A percentile compares a stretch with the other conserved stretches of the same genome.
phyloP scores from a whole-genome alignment of 2,888 invertebrate genomes.

The Philereme transversata region DNA sequence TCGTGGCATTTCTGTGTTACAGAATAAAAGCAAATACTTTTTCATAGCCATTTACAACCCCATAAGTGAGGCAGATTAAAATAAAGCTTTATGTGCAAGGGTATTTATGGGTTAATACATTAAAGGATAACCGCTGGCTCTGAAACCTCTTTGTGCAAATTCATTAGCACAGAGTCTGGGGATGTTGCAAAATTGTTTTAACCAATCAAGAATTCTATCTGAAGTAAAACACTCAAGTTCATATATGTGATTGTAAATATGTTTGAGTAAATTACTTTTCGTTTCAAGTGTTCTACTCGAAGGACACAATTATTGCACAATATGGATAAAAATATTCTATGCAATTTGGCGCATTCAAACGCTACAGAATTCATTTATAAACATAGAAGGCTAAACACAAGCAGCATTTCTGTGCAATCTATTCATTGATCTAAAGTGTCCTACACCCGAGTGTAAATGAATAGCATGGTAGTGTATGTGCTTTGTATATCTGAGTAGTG shows the following conservation, averaged over 20 bases:
- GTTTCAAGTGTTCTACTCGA: too few relatives aligned
- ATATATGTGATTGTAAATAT: too few relatives aligned
- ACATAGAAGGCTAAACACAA: slow-evolving; percentile 38
- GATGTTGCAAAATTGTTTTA: slow-evolving; percentile 31
- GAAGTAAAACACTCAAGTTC: too few relatives aligned
- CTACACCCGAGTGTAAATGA: slow-evolving; percentile 57
- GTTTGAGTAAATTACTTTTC: too few relatives aligned
- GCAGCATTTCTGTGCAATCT: slow-evolving; percentile 60
- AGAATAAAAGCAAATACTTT: neutral
- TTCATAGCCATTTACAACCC: neutral
- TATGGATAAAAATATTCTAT: neutral
- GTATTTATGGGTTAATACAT: slow-evolving; percentile 33
- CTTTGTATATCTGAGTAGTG: slow-evolving; percentile 76
- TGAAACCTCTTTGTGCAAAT: slow-evolving; percentile 42
- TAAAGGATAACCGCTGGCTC: slow-evolving; percentile 37
- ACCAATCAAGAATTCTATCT: slow-evolving; percentile 37
- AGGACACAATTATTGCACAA: too few relatives aligned
- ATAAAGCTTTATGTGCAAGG: slow-evolving; percentile 35
- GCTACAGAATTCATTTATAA: neutral
- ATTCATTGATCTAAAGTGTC: slow-evolving; percentile 68
- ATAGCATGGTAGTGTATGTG: slow-evolving; percentile 75
- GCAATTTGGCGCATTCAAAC: slow-evolving; percentile 3
- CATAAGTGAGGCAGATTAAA: slow-evolving; percentile 32
- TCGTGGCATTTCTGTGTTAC: neutral
- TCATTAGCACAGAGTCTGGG: slow-evolving; percentile 37